These are phyloP conservation scores for Lathronympha strigana DNA, from an alignment of 2,888 invertebrate genomes.

Conservation along the genomic window DNA sequence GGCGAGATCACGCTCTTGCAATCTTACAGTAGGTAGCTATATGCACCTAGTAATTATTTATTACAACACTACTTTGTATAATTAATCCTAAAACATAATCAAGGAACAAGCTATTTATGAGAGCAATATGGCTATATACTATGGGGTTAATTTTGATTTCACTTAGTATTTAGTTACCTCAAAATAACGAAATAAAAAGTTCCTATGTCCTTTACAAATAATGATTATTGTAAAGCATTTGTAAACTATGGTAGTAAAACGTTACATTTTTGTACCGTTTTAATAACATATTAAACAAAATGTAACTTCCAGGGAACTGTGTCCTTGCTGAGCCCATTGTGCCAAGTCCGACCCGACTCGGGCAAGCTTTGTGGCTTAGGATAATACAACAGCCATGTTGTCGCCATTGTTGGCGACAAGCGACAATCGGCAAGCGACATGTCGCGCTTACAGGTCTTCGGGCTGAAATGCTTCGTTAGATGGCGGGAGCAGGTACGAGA, in stretches of 20 bases:
- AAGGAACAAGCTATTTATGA: too few relatives aligned
- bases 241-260: background rate
- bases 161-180: too few relatives aligned
- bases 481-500: background rate
- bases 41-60: too few relatives aligned
- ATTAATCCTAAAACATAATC: too few relatives aligned
- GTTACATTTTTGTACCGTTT: too few relatives aligned
- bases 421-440: conserved; percentile 9
- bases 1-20: too few relatives aligned
- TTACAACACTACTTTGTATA: too few relatives aligned
- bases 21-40: too few relatives aligned
- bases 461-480: background rate
- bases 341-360: background rate
- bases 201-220: too few relatives aligned
- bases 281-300: background rate
- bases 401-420: conserved; percentile 9
- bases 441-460: conserved; percentile 4
- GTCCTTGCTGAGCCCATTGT: background rate
- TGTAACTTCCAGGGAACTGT: background rate
- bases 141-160: too few relatives aligned
- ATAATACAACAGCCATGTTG: conserved; percentile 12
- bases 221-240: background rate
- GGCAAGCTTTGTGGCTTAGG: conserved; percentile 8
- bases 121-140: too few relatives aligned
- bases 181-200: too few relatives aligned